Evolutionary conservation across 1,140 invertebrate genomes (phyloP), one percentile per base, ranked within the genome.

Genomic region (Neodiprion virginianus): DNA sequence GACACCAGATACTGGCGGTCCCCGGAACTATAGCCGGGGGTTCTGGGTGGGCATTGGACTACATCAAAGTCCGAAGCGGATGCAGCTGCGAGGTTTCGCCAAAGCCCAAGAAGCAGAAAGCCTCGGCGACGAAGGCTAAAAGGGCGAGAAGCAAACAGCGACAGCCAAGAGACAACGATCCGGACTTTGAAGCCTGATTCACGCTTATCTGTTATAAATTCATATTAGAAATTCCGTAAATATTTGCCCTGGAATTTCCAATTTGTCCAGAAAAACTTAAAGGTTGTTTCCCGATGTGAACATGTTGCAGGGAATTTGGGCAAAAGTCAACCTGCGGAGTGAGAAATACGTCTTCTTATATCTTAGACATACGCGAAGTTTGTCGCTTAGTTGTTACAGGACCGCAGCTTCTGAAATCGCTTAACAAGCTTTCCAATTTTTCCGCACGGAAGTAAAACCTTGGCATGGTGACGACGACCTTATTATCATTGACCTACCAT

Each of bases 31-130:
- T 75, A 17, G 89, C 88, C 1, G 86, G 86, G 66, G 83, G 83
- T 49, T 85, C 85, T 9, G 82, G 84, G 21, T 96, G 94, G 92
- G 92, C 92, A 72, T 88, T 97, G 82, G 96, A 96, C 86, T 95
- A 96, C 87, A 95, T 96, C 76, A 89, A 89, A 79, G 91, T 96
- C 66, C 90, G 95, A 74, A 94, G 93, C 78, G 96, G 95, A 9
- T 97, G 95, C 88, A 92, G 93, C 77, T 97, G 96, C 85, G 92
- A 94, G 84, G 90, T 96, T 49, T 89, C 77, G 68, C 86, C 88
- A 67, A 89, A 89, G 81, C 83, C 84, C 48, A 89, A 85, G 79
- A 87, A 86, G 76, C 88, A 87, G 72, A 86, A 85, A 71, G 71
- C 76, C 47, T 74, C 77, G 21, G 75, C 74, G 17, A 77, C 77